These are phyloP conservation scores for Drosophila helvetica DNA, from an alignment of 2,888 invertebrate species.

Conservation along the genomic window DNA sequence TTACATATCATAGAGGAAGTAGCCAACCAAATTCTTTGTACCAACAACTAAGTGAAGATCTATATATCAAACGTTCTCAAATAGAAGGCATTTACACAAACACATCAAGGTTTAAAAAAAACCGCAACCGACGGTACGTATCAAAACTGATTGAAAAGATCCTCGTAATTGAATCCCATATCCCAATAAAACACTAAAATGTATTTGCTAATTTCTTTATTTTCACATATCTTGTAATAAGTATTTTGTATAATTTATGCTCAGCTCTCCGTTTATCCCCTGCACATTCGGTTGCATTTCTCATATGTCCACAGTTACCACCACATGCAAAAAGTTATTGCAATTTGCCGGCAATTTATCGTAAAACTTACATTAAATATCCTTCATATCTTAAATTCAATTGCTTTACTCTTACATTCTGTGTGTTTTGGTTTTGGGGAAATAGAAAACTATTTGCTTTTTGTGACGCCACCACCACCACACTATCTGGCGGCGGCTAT, in stretches of 20 bases:
- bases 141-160: background rate
- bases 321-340: slow-evolving; percentile 42
- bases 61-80: background rate
- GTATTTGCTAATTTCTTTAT: slow-evolving; percentile 71
- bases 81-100: background rate
- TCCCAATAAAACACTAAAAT: background rate
- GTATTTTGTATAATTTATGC: slow-evolving; percentile 68
- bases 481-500: slow-evolving; percentile 27
- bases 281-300: slow-evolving; percentile 49
- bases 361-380: slow-evolving; percentile 69
- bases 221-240: slow-evolving; percentile 62
- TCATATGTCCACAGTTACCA: slow-evolving; percentile 60
- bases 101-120: too few relatives aligned
- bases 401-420: slow-evolving; percentile 60
- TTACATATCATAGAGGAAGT: background rate
- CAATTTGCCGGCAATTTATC: slow-evolving; percentile 49
- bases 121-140: background rate
- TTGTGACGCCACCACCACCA: slow-evolving; percentile 14
- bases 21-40: background rate
- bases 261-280: slow-evolving; percentile 45
- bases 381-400: slow-evolving; percentile 70
- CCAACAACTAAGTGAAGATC: background rate
- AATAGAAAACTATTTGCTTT: slow-evolving; percentile 70
- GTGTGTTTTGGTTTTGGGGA: slow-evolving; percentile 39
- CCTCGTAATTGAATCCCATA: background rate